A percentile compares a stretch with the other conserved stretches of the same genome.
These are phyloP conservation scores for Ictalurus furcatus DNA, from an alignment of 2,113 vertebrate genomes.

Conservation along the genomic window DNA sequence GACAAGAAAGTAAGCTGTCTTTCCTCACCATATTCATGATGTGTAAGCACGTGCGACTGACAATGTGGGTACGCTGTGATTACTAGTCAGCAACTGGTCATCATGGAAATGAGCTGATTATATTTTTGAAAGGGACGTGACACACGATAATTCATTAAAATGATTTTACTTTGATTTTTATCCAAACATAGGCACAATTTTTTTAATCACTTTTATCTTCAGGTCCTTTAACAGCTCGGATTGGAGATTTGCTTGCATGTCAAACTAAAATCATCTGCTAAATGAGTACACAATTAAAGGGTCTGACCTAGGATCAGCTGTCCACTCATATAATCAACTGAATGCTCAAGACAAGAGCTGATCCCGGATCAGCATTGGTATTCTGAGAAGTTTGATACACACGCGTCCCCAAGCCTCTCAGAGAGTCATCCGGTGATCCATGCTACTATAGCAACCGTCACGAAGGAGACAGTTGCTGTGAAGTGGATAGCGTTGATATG, in stretches of 20 bases:
- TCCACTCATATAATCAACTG: background rate
- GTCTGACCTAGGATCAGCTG: background rate
- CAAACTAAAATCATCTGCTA: background rate
- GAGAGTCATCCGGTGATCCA: constrained; percentile 32
- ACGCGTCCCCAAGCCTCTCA: constrained; percentile 27
- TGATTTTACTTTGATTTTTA: background rate
- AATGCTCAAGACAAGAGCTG: background rate
- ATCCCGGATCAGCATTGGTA: constrained; percentile 10
- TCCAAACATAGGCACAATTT: background rate
- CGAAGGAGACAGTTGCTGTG: constrained; percentile 32
- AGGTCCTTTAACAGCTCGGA: background rate
- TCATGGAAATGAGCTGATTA: background rate
- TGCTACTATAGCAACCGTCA: constrained; percentile 52
- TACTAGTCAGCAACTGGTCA: background rate
- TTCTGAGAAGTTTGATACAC: constrained; percentile 25
- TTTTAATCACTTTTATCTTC: background rate
- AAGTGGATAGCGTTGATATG: constrained; percentile 31
- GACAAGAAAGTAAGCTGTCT: background rate
- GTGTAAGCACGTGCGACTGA: background rate
- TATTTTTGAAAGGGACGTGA: background rate
- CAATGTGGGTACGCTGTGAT: background rate
- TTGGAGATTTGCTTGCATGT: background rate
- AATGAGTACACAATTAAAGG: background rate
- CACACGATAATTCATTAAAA: background rate
- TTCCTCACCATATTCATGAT: background rate